Conservation (phyloP, 30 jellyfish, hydroid and myxozoan genomes). For the Sanderia malayensis region DNA sequence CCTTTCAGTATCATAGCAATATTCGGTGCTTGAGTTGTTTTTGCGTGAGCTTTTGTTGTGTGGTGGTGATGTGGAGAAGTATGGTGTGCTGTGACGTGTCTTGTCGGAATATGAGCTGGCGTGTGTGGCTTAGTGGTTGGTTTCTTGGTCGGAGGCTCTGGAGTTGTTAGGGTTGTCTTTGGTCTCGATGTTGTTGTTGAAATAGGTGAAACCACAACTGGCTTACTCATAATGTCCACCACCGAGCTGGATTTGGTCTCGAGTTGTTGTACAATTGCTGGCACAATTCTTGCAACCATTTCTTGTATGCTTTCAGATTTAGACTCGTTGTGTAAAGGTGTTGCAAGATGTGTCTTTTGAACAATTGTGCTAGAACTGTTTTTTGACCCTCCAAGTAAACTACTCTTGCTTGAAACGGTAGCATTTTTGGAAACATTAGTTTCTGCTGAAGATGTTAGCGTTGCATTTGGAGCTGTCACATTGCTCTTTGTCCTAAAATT, state of each 20-base stretch:
- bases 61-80: constrained; percentile 34
- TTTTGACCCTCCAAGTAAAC: background rate
- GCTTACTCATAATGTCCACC: background rate
- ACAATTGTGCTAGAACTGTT: background rate
- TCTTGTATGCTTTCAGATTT: constrained; percentile 31
- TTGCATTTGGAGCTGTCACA: background rate
- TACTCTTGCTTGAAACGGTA: too few relatives aligned
- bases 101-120: background rate
- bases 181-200: constrained; percentile 38
- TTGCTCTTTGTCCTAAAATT: background rate
- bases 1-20: constrained; percentile 74
- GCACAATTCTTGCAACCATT: constrained; percentile 56
- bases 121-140: background rate
- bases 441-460: background rate
- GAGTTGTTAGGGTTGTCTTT: constrained; percentile 17
- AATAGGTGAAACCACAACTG: background rate
- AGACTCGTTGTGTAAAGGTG: background rate
- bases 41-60: constrained; percentile 30
- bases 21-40: constrained; percentile 69
- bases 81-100: constrained; percentile 1
- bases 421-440: background rate
- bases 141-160: constrained; percentile 9
- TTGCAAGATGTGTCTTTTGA: background rate
- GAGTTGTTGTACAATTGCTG: constrained; percentile 48
- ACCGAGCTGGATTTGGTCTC: constrained; percentile 11